Conservation (phyloP, 2,113 vertebrate species). For the Eubucco bourcierii region DNA sequence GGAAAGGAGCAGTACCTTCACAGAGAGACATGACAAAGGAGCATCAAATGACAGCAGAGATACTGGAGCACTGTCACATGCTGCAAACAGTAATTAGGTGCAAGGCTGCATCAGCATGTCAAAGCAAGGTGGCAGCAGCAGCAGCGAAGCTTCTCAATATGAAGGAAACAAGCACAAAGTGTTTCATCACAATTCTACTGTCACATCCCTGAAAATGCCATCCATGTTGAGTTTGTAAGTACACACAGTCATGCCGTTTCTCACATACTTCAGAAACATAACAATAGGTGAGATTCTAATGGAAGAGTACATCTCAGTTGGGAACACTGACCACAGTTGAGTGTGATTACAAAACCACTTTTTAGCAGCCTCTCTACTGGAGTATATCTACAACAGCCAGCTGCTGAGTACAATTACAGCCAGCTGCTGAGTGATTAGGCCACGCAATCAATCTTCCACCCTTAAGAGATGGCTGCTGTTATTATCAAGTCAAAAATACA, state of each 20-base stretch:
- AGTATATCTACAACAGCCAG: neutral
- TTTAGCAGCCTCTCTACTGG: neutral
- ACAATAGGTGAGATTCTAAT: rapidly evolving
- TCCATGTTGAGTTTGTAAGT: neutral
- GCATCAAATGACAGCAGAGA: neutral
- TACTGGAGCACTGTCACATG: rapidly evolving
- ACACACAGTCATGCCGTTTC: neutral
- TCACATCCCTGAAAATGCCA: rapidly evolving
- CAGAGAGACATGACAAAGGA: neutral
- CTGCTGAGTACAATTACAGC: neutral
- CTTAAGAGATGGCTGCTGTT: neutral
- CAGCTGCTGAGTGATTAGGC: neutral
- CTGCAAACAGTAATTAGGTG: neutral
- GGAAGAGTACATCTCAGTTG: neutral
- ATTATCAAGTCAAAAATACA: neutral
- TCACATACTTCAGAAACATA: neutral
- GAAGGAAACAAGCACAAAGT: neutral
- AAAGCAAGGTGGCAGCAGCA: neutral
- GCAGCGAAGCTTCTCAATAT: neutral
- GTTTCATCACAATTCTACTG: neutral
- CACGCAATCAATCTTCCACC: neutral
- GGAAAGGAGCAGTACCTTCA: neutral
- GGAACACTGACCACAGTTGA: neutral
- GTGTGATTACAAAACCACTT: neutral
- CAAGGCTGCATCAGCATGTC: rapidly evolving